Percentiles rank a stretch among this genome's conserved stretches.
Conservation (phyloP, 2,797 vertebrate genomes). For the Anableps anableps region DNA sequence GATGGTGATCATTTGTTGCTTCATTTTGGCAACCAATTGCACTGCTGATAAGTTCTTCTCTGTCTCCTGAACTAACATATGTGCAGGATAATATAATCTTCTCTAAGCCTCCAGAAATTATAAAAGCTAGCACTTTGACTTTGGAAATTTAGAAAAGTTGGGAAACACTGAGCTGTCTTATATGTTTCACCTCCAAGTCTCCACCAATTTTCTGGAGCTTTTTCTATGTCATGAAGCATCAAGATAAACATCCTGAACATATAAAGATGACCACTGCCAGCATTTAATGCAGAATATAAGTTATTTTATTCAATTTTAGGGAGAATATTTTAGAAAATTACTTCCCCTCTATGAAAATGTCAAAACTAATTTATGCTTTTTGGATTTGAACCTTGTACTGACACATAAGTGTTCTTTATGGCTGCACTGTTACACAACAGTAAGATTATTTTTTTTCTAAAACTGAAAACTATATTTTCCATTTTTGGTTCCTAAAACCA, state of each 20-base stretch:
- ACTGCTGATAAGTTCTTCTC: constrained; percentile 8
- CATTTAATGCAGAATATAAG: neutral
- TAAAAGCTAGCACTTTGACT: constrained; percentile 52
- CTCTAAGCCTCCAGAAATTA: constrained; percentile 1
- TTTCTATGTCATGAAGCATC: neutral
- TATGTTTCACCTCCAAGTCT: constrained; percentile 8
- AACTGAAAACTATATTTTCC: neutral
- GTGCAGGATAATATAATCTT: constrained; percentile 13
- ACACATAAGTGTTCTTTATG: neutral
- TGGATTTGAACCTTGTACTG: neutral
- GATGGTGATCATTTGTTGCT: constrained; percentile 35
- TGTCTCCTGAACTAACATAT: constrained; percentile 34
- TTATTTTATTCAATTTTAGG: neutral
- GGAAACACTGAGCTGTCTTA: constrained; percentile 52
- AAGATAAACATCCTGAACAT: neutral
- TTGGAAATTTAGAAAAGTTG: constrained; percentile 45
- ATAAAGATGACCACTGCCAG: neutral
- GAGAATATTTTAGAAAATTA: neutral
- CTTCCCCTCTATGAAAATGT: neutral
- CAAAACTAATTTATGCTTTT: neutral
- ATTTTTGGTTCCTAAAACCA: neutral
- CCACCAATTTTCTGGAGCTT: neutral
- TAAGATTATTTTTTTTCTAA: neutral
- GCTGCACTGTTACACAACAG: neutral
- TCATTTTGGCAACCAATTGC: constrained; percentile 7